These are phyloP conservation scores for Tetrax tetrax DNA, from an alignment of 2,113 vertebrate genomes.

Conservation along the genomic window DNA sequence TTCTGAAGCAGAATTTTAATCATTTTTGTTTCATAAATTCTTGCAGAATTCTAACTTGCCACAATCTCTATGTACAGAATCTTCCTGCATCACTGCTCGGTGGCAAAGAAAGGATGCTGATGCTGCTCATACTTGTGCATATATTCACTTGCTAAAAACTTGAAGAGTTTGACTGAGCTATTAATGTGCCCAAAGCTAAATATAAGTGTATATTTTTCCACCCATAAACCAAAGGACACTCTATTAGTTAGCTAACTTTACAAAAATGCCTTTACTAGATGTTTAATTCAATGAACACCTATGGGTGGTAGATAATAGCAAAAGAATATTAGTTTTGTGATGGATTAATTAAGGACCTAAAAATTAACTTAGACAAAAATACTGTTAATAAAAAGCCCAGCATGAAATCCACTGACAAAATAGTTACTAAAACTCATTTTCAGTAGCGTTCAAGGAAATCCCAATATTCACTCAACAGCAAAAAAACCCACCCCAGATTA, in stretches of 20 bases:
- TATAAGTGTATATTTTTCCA: background rate
- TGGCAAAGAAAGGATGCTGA: background rate
- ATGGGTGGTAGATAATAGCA: background rate
- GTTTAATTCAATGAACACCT: background rate
- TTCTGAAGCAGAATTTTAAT: background rate
- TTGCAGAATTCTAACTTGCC: background rate
- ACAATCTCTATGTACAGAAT: background rate
- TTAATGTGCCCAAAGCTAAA: background rate
- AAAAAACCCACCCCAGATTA: background rate
- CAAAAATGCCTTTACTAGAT: background rate
- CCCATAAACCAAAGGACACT: background rate
- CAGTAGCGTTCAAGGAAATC: background rate
- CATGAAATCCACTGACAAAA: background rate
- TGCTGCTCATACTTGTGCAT: background rate
- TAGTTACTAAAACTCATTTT: background rate
- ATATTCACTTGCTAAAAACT: background rate
- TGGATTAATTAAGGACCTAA: background rate
- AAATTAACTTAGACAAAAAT: background rate
- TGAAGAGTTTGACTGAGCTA: background rate
- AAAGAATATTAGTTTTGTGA: background rate
- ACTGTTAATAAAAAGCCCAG: background rate
- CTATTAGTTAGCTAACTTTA: background rate
- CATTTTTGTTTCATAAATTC: background rate
- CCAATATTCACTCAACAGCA: background rate
- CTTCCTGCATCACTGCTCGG: background rate